Evolutionary conservation across 2,888 invertebrate species (phyloP), one percentile per base, ranked within the genome.

Genomic region (Cylindroiulus punctatus): DNA sequence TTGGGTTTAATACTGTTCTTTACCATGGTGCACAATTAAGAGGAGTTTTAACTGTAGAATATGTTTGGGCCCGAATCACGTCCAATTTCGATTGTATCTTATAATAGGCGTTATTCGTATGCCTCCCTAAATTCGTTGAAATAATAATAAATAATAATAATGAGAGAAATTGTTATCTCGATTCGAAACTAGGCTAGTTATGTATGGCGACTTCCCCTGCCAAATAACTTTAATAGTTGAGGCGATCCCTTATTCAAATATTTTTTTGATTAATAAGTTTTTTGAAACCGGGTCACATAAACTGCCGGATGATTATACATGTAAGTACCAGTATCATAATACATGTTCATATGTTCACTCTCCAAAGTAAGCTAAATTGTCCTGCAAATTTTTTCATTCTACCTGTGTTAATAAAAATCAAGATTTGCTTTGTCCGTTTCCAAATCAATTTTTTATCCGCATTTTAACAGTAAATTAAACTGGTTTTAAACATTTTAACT

Each of bases 281-380:
- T 76, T 76, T 76, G 76, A 76, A 76, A 26, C 76, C 76, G 30
- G 76, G 76, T 30, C 76, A 76, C 76, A 14, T 76, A 76, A 76
- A 76, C 30, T 26, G 76, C 30, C 76, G 30, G 76, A 76, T 76
- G 76, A 76, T 30, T 30, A 26, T 76, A 76, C 8, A 30, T 14
- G 76, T 76, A 26, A n/a, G n/a, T n/a, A n/a, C n/a, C n/a, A n/a
- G n/a, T n/a, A n/a, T n/a, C n/a, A n/a, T n/a, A n/a, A n/a, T n/a
- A n/a, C n/a, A n/a, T n/a, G n/a, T n/a, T 76, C 76, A 76, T 14
- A 30, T 14, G 76, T 26, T 76, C 76, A 76, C 30, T 76, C 76
- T 76, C 22, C 76, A 76, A 30, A 14, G 26, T 30, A 76, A 76
- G 10, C 12, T 76, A 10, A 10, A 19, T 57, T 57, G 17, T 52